These are phyloP conservation scores for Lagenorhynchus albirostris DNA, from an alignment of 2,113 vertebrate genomes.

Conservation along the genomic window DNA sequence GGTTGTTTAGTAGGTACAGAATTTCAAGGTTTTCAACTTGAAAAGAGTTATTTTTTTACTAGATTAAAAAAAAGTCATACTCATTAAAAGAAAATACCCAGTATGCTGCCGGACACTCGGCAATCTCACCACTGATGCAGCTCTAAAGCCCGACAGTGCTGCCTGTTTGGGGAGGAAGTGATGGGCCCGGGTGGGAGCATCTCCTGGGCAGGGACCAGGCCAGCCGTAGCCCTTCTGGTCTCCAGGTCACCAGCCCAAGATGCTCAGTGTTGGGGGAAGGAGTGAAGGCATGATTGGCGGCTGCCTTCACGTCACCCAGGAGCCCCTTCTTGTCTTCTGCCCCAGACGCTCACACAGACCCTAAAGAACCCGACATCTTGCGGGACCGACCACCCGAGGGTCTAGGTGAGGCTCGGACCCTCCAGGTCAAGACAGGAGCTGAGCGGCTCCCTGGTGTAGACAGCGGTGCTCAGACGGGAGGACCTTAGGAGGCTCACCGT, in stretches of 20 bases:
- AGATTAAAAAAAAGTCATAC: background rate
- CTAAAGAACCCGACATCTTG: rapidly evolving
- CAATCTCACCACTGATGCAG: background rate
- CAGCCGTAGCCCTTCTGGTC: too few relatives aligned
- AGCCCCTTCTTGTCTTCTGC: background rate
- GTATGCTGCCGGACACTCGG: background rate
- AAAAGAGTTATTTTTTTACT: background rate
- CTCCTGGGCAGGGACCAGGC: rapidly evolving
- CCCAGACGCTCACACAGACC: background rate
- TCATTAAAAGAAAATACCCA: background rate
- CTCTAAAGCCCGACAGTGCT: background rate
- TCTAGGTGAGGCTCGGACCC: background rate
- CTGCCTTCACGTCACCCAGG: background rate
- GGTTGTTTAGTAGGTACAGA: background rate
- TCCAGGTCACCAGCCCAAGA: background rate
- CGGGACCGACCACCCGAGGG: background rate
- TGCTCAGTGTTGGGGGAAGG: background rate
- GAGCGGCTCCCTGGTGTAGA: background rate
- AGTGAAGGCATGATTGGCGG: background rate
- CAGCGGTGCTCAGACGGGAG: rapidly evolving
- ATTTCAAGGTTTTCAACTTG: background rate
- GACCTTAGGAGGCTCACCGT: background rate
- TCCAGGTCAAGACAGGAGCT: background rate
- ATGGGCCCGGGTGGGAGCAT: too few relatives aligned
- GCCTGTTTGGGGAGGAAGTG: background rate